Percentiles rank a stretch among this genome's conserved stretches.
These are phyloP conservation scores for Ceyx erithaca DNA, from an alignment of 2,797 vertebrate genomes.

Conservation along the genomic window DNA sequence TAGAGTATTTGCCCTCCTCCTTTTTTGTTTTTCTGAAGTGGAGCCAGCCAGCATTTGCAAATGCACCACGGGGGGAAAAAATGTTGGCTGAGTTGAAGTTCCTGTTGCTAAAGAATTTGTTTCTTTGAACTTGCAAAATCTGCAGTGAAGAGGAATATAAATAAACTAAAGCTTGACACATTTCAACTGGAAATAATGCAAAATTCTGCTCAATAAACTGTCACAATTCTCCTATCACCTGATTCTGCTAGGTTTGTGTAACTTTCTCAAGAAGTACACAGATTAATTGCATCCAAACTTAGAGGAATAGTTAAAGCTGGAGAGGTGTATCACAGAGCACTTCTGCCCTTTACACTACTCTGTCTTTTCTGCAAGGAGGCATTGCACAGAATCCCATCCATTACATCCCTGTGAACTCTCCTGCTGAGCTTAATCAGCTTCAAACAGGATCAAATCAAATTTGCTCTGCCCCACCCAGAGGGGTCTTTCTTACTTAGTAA, in stretches of 20 bases:
- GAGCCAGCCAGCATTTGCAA: not conserved
- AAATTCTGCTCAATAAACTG: not conserved
- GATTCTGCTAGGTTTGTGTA: not conserved
- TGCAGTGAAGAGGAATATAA: not conserved
- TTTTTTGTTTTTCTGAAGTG: not conserved
- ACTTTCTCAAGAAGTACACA: not conserved
- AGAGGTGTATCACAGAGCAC: not conserved
- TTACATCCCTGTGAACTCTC: not conserved
- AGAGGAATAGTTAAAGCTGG: not conserved
- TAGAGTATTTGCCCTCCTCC: not conserved
- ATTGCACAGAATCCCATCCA: not conserved
- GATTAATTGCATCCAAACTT: not conserved
- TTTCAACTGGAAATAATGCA: not conserved
- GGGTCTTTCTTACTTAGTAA: not conserved
- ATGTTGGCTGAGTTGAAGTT: constrained; percentile 10
- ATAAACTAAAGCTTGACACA: not conserved
- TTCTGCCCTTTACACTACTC: not conserved
- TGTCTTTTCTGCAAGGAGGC: not conserved
- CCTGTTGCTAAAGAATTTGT: constrained; percentile 44
- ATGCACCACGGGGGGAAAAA: not conserved
- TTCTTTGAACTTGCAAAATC: constrained; percentile 33
- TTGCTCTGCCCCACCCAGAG: not conserved
- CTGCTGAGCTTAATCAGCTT: constrained; percentile 43
- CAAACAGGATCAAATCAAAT: not conserved
- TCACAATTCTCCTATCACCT: not conserved